Conservation (phyloP, 1,140 invertebrate species). For the Hirudo medicinalis region DNA sequence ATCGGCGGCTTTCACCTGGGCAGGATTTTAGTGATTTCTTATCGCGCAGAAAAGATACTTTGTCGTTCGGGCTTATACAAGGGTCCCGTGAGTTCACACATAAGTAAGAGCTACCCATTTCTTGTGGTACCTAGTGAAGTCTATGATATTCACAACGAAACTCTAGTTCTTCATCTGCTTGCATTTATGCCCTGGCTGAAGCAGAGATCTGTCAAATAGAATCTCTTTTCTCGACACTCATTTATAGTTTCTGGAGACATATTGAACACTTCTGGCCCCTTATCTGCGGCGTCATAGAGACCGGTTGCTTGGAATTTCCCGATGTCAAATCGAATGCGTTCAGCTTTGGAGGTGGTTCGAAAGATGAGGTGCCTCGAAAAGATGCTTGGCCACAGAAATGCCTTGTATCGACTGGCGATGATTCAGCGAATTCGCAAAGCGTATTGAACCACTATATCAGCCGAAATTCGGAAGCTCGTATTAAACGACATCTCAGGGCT, state of each 20-base stretch:
- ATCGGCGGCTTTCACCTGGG: slow-evolving; percentile 10
- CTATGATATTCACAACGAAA: slow-evolving; percentile 21
- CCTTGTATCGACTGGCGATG: too few relatives aligned
- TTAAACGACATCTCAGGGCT: slow-evolving; percentile 8
- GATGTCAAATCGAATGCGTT: background rate
- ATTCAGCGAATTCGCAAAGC: too few relatives aligned
- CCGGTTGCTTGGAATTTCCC: background rate
- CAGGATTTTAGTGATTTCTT: slow-evolving; percentile 16
- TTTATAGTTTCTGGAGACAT: slow-evolving; percentile 20
- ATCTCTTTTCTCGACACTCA: slow-evolving; percentile 19
- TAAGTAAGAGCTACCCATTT: slow-evolving; percentile 18
- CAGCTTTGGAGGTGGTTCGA: too few relatives aligned
- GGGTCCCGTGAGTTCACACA: slow-evolving; percentile 21
- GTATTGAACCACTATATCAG: too few relatives aligned
- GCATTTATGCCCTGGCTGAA: slow-evolving; percentile 17
- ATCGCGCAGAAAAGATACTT: slow-evolving; percentile 2
- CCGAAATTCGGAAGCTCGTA: background rate
- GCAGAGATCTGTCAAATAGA: slow-evolving; percentile 22
- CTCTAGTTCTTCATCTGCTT: slow-evolving; percentile 16
- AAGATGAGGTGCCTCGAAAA: too few relatives aligned
- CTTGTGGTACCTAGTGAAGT: slow-evolving; percentile 12
- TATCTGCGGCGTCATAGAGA: slow-evolving; percentile 12
- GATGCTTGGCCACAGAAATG: too few relatives aligned
- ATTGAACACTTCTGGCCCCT: slow-evolving; percentile 11
- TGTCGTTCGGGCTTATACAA: slow-evolving; percentile 7